Percentiles rank a stretch among this genome's conserved stretches.
phyloP scores from a whole-genome alignment of 2,888 invertebrate genomes.

The Theretra japonica region DNA sequence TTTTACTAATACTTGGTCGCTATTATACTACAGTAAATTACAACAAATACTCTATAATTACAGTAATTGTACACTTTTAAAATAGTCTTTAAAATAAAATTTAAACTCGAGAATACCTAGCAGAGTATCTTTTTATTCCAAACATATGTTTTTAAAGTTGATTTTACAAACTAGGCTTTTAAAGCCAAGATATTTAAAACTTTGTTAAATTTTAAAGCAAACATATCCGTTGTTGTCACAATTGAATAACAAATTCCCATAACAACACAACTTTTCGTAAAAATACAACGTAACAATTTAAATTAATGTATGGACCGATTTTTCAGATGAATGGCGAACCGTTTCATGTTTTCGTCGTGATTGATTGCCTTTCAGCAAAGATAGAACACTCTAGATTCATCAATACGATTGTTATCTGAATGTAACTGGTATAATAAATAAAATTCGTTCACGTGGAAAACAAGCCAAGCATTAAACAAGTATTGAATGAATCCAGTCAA shows the following conservation, averaged over 20 bases:
- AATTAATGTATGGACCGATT: background rate
- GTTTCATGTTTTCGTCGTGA: background rate
- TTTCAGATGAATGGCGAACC: background rate
- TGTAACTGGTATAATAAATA: background rate
- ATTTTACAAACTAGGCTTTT: too few relatives aligned
- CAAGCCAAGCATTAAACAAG: background rate
- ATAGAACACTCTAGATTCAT: background rate
- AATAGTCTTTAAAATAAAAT: too few relatives aligned
- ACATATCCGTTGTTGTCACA: background rate
- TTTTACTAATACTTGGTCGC: too few relatives aligned
- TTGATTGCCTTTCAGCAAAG: background rate
- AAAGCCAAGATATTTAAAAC: too few relatives aligned
- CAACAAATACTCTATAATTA: too few relatives aligned
- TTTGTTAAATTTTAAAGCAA: background rate
- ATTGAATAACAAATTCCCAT: background rate
- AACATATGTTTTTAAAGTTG: too few relatives aligned
- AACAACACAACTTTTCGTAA: background rate
- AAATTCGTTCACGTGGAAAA: background rate
- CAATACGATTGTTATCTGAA: background rate
- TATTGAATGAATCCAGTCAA: slow-evolving; percentile 8
- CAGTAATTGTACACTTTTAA: too few relatives aligned
- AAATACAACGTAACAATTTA: background rate
- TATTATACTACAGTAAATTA: too few relatives aligned
- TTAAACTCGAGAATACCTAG: too few relatives aligned
- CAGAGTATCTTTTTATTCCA: too few relatives aligned